Percentiles rank a stretch among this genome's conserved stretches.
Evolutionary conservation across 2,888 invertebrate species (phyloP).

Genomic region (Candidula unifasciata): DNA sequence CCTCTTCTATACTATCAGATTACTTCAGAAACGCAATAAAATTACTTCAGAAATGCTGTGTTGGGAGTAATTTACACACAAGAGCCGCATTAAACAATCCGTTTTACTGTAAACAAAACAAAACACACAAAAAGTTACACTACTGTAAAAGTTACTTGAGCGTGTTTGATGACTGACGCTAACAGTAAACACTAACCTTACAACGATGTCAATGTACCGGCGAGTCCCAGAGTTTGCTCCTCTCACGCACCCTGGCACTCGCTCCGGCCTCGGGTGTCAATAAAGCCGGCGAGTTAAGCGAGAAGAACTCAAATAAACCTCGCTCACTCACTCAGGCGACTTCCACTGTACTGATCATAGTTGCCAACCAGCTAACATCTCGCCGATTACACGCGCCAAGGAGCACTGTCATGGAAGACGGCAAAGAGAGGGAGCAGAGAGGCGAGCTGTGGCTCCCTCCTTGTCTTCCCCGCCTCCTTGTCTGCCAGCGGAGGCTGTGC

Average conservation of each 20-base stretch:
- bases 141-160: background rate
- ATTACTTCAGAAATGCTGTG: too few species aligned
- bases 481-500: background rate
- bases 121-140: too few species aligned
- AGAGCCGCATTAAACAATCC: too few species aligned
- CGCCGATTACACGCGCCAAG: slow-evolving; percentile 34
- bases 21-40: too few species aligned
- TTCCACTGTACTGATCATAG: slow-evolving; percentile 1
- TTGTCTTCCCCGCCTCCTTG: background rate
- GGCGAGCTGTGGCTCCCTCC: background rate
- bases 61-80: too few species aligned
- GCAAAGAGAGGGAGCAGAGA: background rate
- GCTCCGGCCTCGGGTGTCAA: background rate
- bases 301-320: slow-evolving; percentile 31
- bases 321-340: slow-evolving; percentile 28
- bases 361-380: slow-evolving; percentile 15
- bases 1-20: too few species aligned
- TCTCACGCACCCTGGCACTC: background rate
- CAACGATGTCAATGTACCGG: background rate
- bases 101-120: too few species aligned
- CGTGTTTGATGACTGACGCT: background rate
- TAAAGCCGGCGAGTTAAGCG: background rate
- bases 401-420: slow-evolving; percentile 11
- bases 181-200: slow-evolving; percentile 1
- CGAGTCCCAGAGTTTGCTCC: background rate